Conservation (phyloP, 64 coral and sea anemone genomes). For the Dendronephthya gigantea region DNA sequence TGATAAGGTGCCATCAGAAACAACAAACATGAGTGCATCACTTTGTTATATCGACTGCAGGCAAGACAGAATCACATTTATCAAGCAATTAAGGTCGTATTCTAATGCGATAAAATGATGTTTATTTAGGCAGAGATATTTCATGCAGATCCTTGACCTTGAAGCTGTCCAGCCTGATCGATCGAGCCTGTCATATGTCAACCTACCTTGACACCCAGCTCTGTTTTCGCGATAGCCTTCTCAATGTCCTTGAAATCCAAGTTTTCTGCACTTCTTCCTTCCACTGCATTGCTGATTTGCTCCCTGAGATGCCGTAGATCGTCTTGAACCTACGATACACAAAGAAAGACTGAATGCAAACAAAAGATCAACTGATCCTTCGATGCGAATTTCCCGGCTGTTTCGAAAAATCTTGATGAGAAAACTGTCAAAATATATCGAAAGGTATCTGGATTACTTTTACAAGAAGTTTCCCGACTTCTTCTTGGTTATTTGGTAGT, state of each 20-base stretch:
- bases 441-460: conserved; percentile 44
- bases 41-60: too few relatives aligned
- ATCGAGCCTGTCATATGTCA: background rate
- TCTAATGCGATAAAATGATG: too few relatives aligned
- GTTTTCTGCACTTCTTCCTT: conserved; percentile 22
- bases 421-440: background rate
- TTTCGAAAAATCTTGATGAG: background rate
- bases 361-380: background rate
- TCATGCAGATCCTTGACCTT: too few relatives aligned
- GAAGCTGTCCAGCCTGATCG: too few relatives aligned
- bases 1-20: background rate
- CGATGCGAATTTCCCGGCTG: background rate
- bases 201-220: conserved; percentile 67
- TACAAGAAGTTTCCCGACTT: conserved; percentile 94
- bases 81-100: too few relatives aligned
- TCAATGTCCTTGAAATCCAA: conserved; percentile 62
- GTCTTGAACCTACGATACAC: conserved; percentile 64
- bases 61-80: too few relatives aligned
- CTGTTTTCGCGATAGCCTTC: conserved; percentile 80
- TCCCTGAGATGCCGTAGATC: conserved; percentile 91
- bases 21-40: background rate
- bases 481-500: conserved; percentile 35
- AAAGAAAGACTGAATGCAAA: background rate
- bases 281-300: conserved; percentile 49
- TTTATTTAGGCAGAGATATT: too few relatives aligned